Conservation (phyloP, 2,113 vertebrate genomes). For the Hiodon alosoides region DNA sequence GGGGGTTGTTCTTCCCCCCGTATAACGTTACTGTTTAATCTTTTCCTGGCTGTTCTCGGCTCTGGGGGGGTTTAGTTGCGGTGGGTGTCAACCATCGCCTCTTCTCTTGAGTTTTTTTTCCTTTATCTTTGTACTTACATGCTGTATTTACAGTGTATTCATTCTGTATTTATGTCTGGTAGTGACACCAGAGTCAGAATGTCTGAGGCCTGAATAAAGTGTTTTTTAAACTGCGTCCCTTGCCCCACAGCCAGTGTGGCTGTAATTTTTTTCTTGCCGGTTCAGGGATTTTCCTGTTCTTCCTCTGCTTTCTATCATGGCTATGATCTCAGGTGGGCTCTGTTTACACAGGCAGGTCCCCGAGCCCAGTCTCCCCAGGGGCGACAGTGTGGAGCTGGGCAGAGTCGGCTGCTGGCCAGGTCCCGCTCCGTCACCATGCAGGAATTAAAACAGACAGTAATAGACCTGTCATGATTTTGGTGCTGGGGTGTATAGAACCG, state of each 20-base stretch:
- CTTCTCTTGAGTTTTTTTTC: too few species aligned
- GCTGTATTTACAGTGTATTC: too few species aligned
- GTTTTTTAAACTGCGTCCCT: background rate
- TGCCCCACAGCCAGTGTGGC: too few species aligned
- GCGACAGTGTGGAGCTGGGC: background rate
- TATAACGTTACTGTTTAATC: background rate
- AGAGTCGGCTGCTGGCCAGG: background rate
- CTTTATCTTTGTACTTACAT: too few species aligned
- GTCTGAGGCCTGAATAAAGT: conserved; percentile 1
- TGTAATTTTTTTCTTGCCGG: background rate
- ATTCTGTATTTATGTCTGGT: too few species aligned
- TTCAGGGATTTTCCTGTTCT: background rate
- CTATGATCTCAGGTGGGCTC: too few species aligned
- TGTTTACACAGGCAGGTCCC: too few species aligned
- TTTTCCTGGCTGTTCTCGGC: too few species aligned
- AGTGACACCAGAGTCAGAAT: background rate
- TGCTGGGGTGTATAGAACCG: too few species aligned
- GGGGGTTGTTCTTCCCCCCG: conserved; percentile 13
- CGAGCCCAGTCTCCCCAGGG: too few species aligned
- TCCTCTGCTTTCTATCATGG: background rate
- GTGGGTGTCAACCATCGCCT: conserved; percentile 16
- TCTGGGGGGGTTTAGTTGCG: conserved; percentile 17
- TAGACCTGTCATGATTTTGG: too few species aligned
- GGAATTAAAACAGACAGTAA: too few species aligned
- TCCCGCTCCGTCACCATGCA: background rate